Base-by-base conservation (phyloP, 2,797 vertebrate genomes). In the Alcedo quadribrachys region DNA sequence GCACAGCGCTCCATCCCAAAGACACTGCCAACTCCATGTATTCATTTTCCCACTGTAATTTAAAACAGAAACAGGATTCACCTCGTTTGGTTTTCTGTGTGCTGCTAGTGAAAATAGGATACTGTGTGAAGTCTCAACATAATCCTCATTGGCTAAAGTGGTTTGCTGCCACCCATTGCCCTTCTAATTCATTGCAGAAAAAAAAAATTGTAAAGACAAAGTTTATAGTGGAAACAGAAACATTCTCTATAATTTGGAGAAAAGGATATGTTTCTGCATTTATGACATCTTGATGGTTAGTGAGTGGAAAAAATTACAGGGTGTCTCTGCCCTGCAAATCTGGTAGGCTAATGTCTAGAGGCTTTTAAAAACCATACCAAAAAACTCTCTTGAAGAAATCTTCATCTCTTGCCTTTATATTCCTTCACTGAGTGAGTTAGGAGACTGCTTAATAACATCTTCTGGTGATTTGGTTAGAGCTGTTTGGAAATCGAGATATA, bases 21-120 rank as follows among this genome's bases (percentile, higher is more conserved):
- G 68, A 65, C 1, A 0, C 81, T 93, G 94, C 92, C 93, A 97
- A 85, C 65, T 85, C 60, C 67, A 51, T 94, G 87, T 53, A 92
- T 93, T 95, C 83, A 32, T 93, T 93, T 95, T 89, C 93, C 78
- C 89, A 71, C 40, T 85, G 85, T 88, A 95, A 95, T 95, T 85
- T 83, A 80, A 95, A 94, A 88, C 92, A 94, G 89, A 71, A 90
- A 83, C 32, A 53, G 68, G 91, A 83, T 94, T 95, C 94, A 94
- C 92, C 85, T 95, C 87, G 58, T 66, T 82, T 81, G 53, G 25
- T 55, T 88, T 78, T 88, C 79, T 83, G 46, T 78, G 78, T 28
- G 43, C 70, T 84, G 78, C 65, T 82, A 92, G 75, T 69, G 85
- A 92, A 95, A 94, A 77, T 71, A 68, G 57, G 77, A 93, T 95